Conservation (phyloP, 2,888 invertebrate genomes). For the Melikaiella ostensackeni region DNA sequence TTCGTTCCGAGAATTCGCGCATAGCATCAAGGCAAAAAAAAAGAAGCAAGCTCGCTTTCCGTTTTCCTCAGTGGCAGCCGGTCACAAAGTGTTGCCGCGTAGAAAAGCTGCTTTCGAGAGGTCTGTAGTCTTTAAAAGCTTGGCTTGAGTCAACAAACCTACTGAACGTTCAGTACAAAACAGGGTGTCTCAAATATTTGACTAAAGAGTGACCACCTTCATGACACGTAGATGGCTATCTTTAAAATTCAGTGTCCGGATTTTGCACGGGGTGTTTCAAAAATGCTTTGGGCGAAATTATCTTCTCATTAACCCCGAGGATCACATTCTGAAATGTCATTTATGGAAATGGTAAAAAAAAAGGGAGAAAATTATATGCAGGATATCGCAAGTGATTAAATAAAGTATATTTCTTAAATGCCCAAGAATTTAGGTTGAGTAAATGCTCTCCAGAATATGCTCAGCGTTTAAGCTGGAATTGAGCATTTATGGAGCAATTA, state of each 20-base stretch:
- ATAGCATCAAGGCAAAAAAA: neutral
- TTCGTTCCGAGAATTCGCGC: neutral
- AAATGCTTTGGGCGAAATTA: conserved; percentile 23
- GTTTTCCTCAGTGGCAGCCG: conserved; percentile 12
- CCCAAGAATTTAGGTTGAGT: too few species aligned
- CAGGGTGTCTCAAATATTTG: conserved; percentile 48
- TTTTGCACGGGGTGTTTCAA: neutral
- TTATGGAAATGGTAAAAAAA: too few species aligned
- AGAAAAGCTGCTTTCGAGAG: conserved; percentile 33
- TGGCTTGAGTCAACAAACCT: conserved; percentile 40
- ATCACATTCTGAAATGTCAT: neutral
- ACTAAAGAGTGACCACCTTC: conserved; percentile 51
- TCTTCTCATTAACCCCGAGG: neutral
- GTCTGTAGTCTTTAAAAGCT: conserved; percentile 36
- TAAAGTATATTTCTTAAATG: too few species aligned
- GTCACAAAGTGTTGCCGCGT: conserved; percentile 32
- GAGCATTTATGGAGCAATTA: too few species aligned
- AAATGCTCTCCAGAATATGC: too few species aligned
- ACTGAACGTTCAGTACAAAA: conserved; percentile 34
- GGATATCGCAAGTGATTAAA: too few species aligned
- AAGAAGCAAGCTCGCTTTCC: conserved; percentile 21
- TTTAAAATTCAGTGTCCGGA: conserved; percentile 48
- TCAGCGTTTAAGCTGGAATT: too few species aligned
- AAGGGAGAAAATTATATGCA: too few species aligned
- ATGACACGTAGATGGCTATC: conserved; percentile 48